phyloP scores from a whole-genome alignment of 1,140 invertebrate genomes.

The Contarinia nasturtii region DNA sequence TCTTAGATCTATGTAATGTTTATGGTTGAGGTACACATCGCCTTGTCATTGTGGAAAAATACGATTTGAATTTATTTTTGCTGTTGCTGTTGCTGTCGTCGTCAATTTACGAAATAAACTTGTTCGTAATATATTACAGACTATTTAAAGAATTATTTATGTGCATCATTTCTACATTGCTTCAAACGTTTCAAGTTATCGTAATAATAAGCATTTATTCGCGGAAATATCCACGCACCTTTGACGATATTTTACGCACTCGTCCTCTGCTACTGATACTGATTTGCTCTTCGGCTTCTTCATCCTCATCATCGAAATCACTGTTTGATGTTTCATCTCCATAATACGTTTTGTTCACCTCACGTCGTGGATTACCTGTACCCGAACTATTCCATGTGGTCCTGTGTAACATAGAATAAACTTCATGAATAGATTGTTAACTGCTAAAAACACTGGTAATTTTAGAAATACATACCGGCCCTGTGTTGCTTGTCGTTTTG shows the following conservation, averaged over 20 bases:
- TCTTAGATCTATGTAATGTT: too few species aligned
- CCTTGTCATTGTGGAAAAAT: too few species aligned
- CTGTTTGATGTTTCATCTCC: not conserved
- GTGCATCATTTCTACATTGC: too few species aligned
- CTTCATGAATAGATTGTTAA: too few species aligned
- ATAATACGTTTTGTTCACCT: not conserved
- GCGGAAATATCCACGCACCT: constrained; percentile 45
- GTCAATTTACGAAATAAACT: too few species aligned
- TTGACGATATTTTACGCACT: constrained; percentile 59
- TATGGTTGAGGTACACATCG: too few species aligned
- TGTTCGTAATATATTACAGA: too few species aligned
- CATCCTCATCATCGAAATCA: constrained; percentile 12
- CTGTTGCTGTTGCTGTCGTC: too few species aligned
- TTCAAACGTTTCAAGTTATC: not conserved
- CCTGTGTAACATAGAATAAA: not conserved
- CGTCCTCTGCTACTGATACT: constrained; percentile 66
- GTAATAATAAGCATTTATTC: constrained; percentile 24
- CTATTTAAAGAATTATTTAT: too few species aligned
- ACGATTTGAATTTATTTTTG: too few species aligned
- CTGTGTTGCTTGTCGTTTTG: not conserved
- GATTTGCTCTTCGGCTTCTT: constrained; percentile 28
- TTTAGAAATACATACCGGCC: not conserved
- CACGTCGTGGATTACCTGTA: not conserved
- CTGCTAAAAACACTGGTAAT: too few species aligned
- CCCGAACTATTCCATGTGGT: not conserved